These are phyloP conservation scores for Diabrotica virgifera DNA, from an alignment of 1,140 invertebrate genomes.

Conservation along the genomic window DNA sequence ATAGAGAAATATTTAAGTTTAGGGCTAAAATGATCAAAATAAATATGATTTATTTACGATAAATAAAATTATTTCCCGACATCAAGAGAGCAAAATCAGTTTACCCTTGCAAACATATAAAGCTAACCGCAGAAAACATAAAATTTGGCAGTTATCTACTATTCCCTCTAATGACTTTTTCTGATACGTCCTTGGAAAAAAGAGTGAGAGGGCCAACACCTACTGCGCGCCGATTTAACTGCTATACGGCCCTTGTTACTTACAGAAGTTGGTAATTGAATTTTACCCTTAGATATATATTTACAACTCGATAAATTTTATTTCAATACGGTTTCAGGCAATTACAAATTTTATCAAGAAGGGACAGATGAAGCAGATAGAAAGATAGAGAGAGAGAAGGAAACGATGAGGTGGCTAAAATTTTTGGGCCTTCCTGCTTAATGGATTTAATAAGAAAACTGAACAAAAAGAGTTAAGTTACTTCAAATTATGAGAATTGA, in stretches of 20 bases:
- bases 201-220: constrained; percentile 33
- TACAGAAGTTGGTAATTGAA: constrained; percentile 46
- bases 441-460: no score
- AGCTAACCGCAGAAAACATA: no score
- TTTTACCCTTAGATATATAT: constrained; percentile 43
- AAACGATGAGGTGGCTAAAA: neutral
- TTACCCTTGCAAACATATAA: no score
- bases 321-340: constrained; percentile 28
- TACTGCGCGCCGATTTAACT: constrained; percentile 36
- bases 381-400: neutral
- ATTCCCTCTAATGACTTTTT: constrained; percentile 3
- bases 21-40: no score
- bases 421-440: no score
- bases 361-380: neutral
- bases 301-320: constrained; percentile 37
- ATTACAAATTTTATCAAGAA: constrained; percentile 12
- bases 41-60: no score
- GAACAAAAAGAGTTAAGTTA: no score
- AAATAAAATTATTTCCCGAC: no score
- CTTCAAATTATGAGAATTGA: no score
- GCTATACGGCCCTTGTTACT: constrained; percentile 37
- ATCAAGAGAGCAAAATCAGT: no score
- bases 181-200: constrained; percentile 29
- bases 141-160: no score
- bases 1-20: no score